These are phyloP conservation scores for Saccostrea cuccullata DNA, from an alignment of 1,140 invertebrate species.

Conservation along the genomic window DNA sequence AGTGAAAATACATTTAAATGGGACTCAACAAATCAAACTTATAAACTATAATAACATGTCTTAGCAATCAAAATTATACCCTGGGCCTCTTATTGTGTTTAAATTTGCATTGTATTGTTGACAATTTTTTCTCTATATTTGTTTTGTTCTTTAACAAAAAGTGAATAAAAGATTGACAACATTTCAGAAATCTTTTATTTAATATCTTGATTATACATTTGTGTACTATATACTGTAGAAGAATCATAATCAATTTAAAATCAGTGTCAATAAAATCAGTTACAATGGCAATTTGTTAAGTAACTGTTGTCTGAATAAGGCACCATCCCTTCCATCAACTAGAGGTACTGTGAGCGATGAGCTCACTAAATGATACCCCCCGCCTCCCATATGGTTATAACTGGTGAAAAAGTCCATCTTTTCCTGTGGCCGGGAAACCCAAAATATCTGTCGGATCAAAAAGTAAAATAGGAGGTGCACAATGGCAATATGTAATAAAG, in stretches of 20 bases:
- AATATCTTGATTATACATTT: neutral
- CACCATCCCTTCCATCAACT: constrained; percentile 43
- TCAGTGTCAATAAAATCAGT: neutral
- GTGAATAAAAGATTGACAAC: neutral
- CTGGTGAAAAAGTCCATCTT: no score
- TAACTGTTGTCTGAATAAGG: constrained; percentile 35
- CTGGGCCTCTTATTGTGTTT: neutral
- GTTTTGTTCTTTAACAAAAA: neutral
- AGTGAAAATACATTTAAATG: neutral
- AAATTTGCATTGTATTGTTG: neutral
- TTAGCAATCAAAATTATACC: neutral
- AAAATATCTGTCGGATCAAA: no score
- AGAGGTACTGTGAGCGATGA: no score
- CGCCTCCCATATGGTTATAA: no score
- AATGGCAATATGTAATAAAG: no score
- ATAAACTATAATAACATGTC: neutral
- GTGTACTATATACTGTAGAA: neutral
- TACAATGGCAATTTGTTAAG: neutral
- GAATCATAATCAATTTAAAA: neutral
- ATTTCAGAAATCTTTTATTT: neutral
- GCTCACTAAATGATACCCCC: no score
- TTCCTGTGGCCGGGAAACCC: no score
- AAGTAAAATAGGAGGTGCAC: no score
- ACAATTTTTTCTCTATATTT: neutral
- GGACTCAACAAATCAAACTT: neutral